Evolutionary conservation across 1,140 invertebrate genomes (phyloP).

Genomic region (Brachionus calyciflorus): DNA sequence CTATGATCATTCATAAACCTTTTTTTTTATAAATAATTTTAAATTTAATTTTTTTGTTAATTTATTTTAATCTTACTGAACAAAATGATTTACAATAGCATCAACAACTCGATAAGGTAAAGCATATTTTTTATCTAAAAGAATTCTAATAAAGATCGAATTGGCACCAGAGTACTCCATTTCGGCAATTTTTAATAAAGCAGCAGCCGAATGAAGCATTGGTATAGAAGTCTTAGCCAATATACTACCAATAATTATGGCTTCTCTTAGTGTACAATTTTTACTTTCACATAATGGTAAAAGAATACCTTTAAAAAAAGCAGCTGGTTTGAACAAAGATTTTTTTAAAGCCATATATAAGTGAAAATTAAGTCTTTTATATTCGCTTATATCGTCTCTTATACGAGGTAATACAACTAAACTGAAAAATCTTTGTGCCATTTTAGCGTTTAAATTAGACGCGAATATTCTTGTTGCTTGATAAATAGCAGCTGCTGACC

Average conservation of each 20-base stretch:
- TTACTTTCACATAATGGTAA: slow-evolving; percentile 84
- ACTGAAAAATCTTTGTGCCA: slow-evolving; percentile 95
- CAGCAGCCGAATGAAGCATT: slow-evolving; percentile 90
- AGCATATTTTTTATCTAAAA: slow-evolving; percentile 97
- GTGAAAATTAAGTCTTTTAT: slow-evolving; percentile 92
- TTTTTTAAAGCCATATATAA: slow-evolving; percentile 88
- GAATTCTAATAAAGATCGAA: slow-evolving; percentile 87
- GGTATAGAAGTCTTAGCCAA: slow-evolving; percentile 87
- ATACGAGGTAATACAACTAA: slow-evolving; percentile 84
- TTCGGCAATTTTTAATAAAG: slow-evolving; percentile 81
- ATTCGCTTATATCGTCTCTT: slow-evolving; percentile 89
- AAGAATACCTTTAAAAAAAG: slow-evolving; percentile 97
- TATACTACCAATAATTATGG: slow-evolving; percentile 88
- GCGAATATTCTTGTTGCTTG: slow-evolving; percentile 88
- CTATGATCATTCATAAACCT: slow-evolving; percentile 75
- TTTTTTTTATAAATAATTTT: slow-evolving; percentile 61
- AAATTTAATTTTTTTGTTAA: not conserved
- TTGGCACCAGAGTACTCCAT: slow-evolving; percentile 97
- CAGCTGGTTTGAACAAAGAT: slow-evolving; percentile 89
- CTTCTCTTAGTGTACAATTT: slow-evolving; percentile 88
- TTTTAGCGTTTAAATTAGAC: slow-evolving; percentile 89
- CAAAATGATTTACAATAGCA: slow-evolving; percentile 89
- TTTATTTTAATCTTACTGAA: slow-evolving; percentile 66
- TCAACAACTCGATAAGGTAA: slow-evolving; percentile 91
- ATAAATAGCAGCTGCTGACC: slow-evolving; percentile 89